Base-by-base conservation (phyloP, 2,888 invertebrate species). In the Spodoptera exigua region DNA sequence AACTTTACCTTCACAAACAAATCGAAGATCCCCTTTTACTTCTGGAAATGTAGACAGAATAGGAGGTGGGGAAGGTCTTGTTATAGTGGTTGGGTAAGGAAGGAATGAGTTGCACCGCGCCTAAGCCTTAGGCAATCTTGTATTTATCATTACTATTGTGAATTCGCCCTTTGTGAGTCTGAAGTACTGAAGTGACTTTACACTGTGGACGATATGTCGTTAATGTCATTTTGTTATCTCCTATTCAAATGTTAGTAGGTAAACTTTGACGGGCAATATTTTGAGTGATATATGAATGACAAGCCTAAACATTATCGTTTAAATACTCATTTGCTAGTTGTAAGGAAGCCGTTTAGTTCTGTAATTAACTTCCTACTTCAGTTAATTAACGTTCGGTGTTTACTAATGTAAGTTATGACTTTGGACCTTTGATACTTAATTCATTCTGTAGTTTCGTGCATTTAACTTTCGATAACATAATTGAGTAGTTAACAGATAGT, bases 71-170 rank as follows among this genome's bases (percentile, higher is more conserved):
- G 81, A 44, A 74, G 89, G 58, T 85, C 86, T 70, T 61, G 62
- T 62, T 68, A 66, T 53, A 74, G 54, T 86, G 86, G 89, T 62
- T 59, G 59, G 46, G 57, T 45, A 61, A 70, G 76, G 80, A 80
- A 79, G 80, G 79, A 84, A 83, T 83, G 80, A 83, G 80, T 78
- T 76, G 83, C 82, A 84, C 80, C 81, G 83, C 84, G 85, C 83
- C 84, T 85, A 80, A 81, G 91, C 92, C 90, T 79, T 80, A 68
- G 87, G 92, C 91, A 79, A 86, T 87, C 76, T 77, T 78, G 88
- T 88, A 88, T 91, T 90, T 91, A 91, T 91, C 90, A 90, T 87
- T 88, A 81, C 83, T 81, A 86, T 89, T 90, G 89, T 89, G 81
- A 81, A 83, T 82, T 73, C 78, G 85, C 86, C 88, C 88, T 89